These are phyloP conservation scores for Drosophila conformis DNA, from an alignment of 2,888 invertebrate genomes.

Conservation along the genomic window DNA sequence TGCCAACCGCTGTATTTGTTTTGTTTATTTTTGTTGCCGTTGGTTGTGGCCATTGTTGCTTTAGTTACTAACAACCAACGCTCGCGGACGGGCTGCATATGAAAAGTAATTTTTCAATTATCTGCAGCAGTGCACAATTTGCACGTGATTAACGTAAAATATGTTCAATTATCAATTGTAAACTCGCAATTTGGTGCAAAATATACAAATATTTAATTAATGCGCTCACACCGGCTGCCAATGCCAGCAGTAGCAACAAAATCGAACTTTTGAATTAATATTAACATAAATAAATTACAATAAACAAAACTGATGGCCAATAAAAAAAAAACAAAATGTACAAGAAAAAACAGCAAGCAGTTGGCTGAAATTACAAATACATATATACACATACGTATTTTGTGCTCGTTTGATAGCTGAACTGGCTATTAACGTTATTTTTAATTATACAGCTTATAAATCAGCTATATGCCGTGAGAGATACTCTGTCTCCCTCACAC, in stretches of 20 bases:
- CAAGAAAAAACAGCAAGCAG: conserved; percentile 32
- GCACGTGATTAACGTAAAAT: conserved; percentile 67
- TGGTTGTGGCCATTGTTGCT: conserved; percentile 69
- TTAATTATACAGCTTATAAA: conserved; percentile 65
- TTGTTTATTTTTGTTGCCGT: conserved; percentile 50
- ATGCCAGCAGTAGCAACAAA: conserved; percentile 12
- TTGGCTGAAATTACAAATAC: conserved; percentile 52
- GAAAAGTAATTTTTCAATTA: conserved; percentile 59
- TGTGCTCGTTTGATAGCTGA: conserved; percentile 7
- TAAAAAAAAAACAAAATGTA: conserved; percentile 18
- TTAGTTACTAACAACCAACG: conserved; percentile 71
- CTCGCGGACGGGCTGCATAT: conserved; percentile 34
- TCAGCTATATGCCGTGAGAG: conserved; percentile 14
- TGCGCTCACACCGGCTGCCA: conserved; percentile 7
- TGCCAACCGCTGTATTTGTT: conserved; percentile 13
- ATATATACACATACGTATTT: conserved; percentile 24
- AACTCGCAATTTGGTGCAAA: conserved; percentile 29
- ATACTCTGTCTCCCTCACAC: background rate
- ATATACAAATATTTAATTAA: conserved; percentile 43
- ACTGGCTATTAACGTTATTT: conserved; percentile 30
- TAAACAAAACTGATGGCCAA: conserved; percentile 15
- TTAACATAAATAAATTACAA: conserved; percentile 49
- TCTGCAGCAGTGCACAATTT: conserved; percentile 49
- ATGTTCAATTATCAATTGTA: conserved; percentile 70
- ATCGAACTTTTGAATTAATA: conserved; percentile 46